phyloP scores from a whole-genome alignment of 2,888 invertebrate species.

The Melangyna quadrimaculata region DNA sequence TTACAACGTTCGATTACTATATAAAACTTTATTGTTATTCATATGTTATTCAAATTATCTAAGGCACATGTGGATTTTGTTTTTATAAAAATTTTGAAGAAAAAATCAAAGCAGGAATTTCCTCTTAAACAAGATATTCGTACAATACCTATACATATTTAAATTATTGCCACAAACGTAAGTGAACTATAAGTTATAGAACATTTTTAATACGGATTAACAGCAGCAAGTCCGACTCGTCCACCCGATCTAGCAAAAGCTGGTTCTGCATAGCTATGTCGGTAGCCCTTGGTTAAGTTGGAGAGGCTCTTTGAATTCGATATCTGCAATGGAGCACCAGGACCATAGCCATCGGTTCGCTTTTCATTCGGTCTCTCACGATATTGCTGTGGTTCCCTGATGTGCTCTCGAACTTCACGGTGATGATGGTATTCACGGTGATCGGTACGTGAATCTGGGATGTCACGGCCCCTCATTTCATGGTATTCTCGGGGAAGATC shows the following conservation, averaged over 20 bases:
- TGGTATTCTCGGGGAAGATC: conserved; percentile 64
- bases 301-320: conserved; percentile 77
- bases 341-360: conserved; percentile 47
- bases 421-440: conserved; percentile 58
- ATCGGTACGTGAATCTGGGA: conserved; percentile 43
- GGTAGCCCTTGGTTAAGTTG: conserved; percentile 80
- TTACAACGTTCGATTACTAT: conserved; percentile 39
- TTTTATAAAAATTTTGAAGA: background rate
- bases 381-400: conserved; percentile 75
- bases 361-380: conserved; percentile 61
- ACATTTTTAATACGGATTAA: conserved; percentile 78
- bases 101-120: background rate
- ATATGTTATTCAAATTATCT: conserved; percentile 52
- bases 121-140: conserved; percentile 23
- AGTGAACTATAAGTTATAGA: background rate
- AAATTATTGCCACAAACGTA: conserved; percentile 44
- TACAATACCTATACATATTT: conserved; percentile 3
- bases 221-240: conserved; percentile 80
- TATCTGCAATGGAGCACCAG: conserved; percentile 64
- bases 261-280: conserved; percentile 81
- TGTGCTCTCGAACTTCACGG: conserved; percentile 72
- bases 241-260: conserved; percentile 79
- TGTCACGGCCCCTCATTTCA: conserved; percentile 53
- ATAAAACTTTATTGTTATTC: conserved; percentile 37
- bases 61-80: conserved; percentile 69